phyloP scores from a whole-genome alignment of 1,140 invertebrate species.

The Drosophila watanabei region DNA sequence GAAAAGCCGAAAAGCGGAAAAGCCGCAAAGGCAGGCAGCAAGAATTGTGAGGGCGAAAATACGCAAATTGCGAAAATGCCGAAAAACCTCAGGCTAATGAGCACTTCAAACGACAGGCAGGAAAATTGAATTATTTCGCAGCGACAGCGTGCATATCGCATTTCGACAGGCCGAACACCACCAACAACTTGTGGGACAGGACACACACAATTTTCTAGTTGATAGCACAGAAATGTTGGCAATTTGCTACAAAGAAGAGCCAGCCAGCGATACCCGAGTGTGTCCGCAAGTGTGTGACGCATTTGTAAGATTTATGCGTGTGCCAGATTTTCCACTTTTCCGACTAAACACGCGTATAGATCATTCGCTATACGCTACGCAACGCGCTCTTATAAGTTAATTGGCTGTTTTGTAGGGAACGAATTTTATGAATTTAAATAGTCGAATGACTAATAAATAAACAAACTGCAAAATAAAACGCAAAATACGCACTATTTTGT shows the following conservation, averaged over 20 bases:
- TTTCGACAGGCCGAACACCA: slow-evolving; percentile 38
- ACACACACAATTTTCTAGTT: slow-evolving; percentile 71
- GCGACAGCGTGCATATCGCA: slow-evolving; percentile 36
- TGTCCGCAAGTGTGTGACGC: slow-evolving; percentile 59
- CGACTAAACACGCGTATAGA: slow-evolving; percentile 48
- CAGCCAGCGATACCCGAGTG: slow-evolving; percentile 20
- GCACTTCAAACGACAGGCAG: slow-evolving; percentile 58
- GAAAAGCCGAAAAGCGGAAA: neutral
- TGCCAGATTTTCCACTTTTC: slow-evolving; percentile 70
- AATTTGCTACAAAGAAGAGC: slow-evolving; percentile 49
- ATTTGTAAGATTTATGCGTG: slow-evolving; percentile 78
- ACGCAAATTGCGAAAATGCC: slow-evolving; percentile 26
- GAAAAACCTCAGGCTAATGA: slow-evolving; percentile 66
- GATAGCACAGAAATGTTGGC: slow-evolving; percentile 71
- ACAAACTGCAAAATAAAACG: neutral
- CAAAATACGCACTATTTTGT: slow-evolving; percentile 33
- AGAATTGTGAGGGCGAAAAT: slow-evolving; percentile 11
- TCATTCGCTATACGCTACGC: slow-evolving; percentile 28
- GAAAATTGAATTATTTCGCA: slow-evolving; percentile 45
- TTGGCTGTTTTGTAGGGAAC: slow-evolving; percentile 57
- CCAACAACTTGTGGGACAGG: slow-evolving; percentile 55
- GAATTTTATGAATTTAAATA: slow-evolving; percentile 53
- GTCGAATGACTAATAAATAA: slow-evolving; percentile 36
- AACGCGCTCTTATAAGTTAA: slow-evolving; percentile 49
- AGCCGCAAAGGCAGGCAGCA: neutral